phyloP scores from a whole-genome alignment of 2,888 invertebrate genomes.

The Caenorhabditis afra region DNA sequence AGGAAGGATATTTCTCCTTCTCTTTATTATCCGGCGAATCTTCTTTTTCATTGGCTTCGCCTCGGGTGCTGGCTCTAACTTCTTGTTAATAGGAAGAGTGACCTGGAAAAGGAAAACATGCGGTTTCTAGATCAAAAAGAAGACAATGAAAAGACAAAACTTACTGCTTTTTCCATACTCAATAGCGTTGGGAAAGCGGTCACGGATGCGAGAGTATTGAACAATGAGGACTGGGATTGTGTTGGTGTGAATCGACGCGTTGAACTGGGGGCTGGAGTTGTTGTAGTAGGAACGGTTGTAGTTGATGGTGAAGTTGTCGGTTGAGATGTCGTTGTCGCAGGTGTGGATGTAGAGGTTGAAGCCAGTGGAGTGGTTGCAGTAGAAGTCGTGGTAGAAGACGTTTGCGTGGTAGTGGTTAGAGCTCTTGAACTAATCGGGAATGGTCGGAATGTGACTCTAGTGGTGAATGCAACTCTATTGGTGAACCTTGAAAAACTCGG shows the following conservation, averaged over 20 bases:
- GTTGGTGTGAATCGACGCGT: conserved; percentile 2
- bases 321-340: neutral
- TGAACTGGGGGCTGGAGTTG: neutral
- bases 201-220: conserved; percentile 22
- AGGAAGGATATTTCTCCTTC: conserved; percentile 50
- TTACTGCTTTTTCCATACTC: conserved; percentile 48
- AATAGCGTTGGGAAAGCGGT: conserved; percentile 55
- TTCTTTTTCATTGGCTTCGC: conserved; percentile 44
- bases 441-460: conserved; percentile 43
- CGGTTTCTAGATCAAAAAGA: neutral
- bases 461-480: conserved; percentile 17
- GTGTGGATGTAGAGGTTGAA: neutral
- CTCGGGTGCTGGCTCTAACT: neutral
- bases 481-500: neutral
- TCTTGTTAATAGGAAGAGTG: conserved; percentile 45
- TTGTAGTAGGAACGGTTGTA: neutral
- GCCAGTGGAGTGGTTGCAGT: neutral
- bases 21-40: conserved; percentile 55
- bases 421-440: neutral
- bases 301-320: neutral
- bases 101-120: conserved; percentile 21
- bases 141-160: too few species aligned
- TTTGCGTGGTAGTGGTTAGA: neutral
- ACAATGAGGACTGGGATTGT: conserved; percentile 1
- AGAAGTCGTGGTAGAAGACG: neutral